Percentiles rank a stretch among this genome's conserved stretches.
phyloP scores from a whole-genome alignment of 53 echinoderm and acorn worm genomes.

The Arbacia lixula region DNA sequence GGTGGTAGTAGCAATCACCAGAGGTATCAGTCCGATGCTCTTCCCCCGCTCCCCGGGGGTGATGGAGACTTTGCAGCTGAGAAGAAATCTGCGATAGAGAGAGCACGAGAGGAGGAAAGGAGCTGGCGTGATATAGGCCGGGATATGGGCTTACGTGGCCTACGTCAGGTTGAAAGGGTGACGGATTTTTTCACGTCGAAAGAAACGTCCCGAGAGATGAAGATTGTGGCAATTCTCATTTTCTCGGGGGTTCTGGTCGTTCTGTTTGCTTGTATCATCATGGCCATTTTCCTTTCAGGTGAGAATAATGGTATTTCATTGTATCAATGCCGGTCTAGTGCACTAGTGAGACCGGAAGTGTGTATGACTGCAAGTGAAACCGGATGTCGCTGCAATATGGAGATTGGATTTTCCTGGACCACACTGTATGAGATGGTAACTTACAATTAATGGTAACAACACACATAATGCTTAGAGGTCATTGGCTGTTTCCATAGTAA shows the following conservation, averaged over 20 bases:
- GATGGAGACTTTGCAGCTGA: constrained; percentile 11
- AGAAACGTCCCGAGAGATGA: not conserved
- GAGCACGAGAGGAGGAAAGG: not conserved
- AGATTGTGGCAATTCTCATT: not conserved
- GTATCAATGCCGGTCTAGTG: not conserved
- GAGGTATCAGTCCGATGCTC: not conserved
- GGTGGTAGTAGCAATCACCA: not conserved
- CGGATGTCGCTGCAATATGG: not conserved
- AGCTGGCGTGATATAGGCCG: not conserved
- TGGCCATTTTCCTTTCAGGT: constrained; percentile 12
- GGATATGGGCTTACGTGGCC: too few species aligned
- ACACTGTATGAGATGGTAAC: too few species aligned
- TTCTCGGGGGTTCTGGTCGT: not conserved
- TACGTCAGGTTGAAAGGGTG: not conserved
- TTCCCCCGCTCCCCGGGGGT: constrained; percentile 1
- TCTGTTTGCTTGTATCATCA: not conserved
- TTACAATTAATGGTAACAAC: too few species aligned
- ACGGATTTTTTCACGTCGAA: constrained; percentile 4
- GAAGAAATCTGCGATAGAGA: not conserved
- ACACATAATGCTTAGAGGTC: too few species aligned
- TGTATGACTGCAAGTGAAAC: not conserved
- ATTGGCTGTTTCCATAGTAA: too few species aligned
- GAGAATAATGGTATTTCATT: not conserved
- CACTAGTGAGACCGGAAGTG: too few species aligned
- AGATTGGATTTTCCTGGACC: not conserved